Base-by-base conservation (phyloP, 2,113 vertebrate genomes). In the Notothenia coriiceps region DNA sequence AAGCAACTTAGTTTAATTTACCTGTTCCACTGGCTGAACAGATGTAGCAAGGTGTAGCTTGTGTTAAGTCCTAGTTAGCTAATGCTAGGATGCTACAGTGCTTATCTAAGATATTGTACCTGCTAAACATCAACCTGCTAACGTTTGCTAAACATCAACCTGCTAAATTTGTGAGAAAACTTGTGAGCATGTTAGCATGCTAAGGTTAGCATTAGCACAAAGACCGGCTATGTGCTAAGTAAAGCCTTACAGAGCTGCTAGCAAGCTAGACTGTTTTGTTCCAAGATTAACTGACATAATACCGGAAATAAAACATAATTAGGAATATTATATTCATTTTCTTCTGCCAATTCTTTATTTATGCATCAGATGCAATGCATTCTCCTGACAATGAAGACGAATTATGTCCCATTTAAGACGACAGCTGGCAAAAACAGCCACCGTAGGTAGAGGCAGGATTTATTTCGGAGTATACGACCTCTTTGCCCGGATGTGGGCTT, bases 371-470 rank as follows among this genome's bases (percentile, higher is more conserved):
- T 52, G 6, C 15, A 18, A 44, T 22, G 25, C 46, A 22, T 69
- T 63, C 49, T 33, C 47, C 8, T 35, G 46, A 67, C 49, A 64
- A 64, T 11, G 25, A 46, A 56, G 65, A 82, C 35, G 17, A 63
- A 77, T 79, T 67, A 17, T 68, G 62, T 63, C 50, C 68, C 40
- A n/a, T 63, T 85, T 77, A 43, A 50, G 44, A 63, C 3, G 62
- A 43, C 57, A 59, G 22, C 65, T 77, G 66, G 29, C 33, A 35
- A 50, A 68, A 72, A 56, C 33, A 74, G 25, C 35, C 10, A 9
- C 20, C 29, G 17, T 29, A 62, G 62, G 63, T 40, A 25, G 25
- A 69, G 5, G 22, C 17, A 43, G 20, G 74, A 74, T 82, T 57
- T 73, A 68, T 69, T 25, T 49, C 40, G n/a, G 60, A 49, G 51